Conservation (phyloP, 1,140 invertebrate species). For the Holotrichia oblita region DNA sequence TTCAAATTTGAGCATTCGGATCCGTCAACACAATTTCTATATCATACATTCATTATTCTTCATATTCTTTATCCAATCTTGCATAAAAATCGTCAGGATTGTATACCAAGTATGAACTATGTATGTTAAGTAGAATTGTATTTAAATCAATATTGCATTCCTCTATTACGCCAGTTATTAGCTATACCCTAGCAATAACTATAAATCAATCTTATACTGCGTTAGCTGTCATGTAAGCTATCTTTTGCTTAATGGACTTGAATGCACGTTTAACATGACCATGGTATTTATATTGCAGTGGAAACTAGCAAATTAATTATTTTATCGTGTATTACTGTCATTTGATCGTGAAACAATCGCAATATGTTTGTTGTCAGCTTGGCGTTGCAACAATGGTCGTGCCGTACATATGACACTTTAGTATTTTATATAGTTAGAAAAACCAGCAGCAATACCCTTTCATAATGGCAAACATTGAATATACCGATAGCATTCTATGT, state of each 20-base stretch:
- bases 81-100: too few relatives aligned
- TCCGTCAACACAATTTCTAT: too few relatives aligned
- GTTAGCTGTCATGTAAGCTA: too few relatives aligned
- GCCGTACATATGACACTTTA: background rate
- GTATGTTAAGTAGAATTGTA: too few relatives aligned
- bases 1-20: too few relatives aligned
- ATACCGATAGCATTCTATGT: background rate
- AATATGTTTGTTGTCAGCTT: background rate
- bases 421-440: background rate
- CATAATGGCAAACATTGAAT: background rate
- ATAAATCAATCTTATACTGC: too few relatives aligned
- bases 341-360: background rate
- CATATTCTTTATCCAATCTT: too few relatives aligned
- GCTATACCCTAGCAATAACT: too few relatives aligned
- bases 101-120: too few relatives aligned
- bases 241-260: background rate
- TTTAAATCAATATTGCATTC: too few relatives aligned
- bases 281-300: constrained; percentile 5
- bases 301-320: constrained; percentile 1
- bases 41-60: too few relatives aligned
- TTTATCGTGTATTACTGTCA: background rate
- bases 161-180: too few relatives aligned
- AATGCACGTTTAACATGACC: background rate
- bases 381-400: background rate
- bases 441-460: background rate